Conservation (phyloP, 2,113 vertebrate species). For the Cariama cristata region DNA sequence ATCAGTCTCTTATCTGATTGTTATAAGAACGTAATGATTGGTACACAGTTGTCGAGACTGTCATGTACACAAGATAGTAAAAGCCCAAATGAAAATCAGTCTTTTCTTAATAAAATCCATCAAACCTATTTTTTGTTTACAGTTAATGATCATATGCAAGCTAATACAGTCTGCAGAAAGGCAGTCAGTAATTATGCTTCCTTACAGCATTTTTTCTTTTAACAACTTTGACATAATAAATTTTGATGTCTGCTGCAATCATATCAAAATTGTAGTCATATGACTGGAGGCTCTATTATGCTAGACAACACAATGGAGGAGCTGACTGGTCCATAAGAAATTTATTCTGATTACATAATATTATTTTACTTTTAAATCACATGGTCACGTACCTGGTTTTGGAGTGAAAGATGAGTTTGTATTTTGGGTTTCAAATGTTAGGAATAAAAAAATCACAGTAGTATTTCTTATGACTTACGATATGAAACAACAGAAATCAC, state of each 20-base stretch:
- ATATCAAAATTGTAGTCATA: neutral
- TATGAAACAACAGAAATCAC: slow-evolving; percentile 24
- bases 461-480: slow-evolving; percentile 35
- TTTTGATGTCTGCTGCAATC: slow-evolving; percentile 23
- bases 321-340: neutral
- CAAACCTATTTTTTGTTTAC: slow-evolving; percentile 35
- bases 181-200: neutral
- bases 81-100: slow-evolving; percentile 28
- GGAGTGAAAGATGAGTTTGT: neutral
- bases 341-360: neutral
- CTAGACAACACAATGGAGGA: neutral
- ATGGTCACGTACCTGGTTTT: neutral
- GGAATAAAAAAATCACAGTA: neutral
- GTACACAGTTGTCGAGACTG: slow-evolving; percentile 27
- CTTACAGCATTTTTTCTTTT: slow-evolving; percentile 11
- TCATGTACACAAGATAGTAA: neutral
- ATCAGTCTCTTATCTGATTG: slow-evolving; percentile 33
- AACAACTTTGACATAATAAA: slow-evolving; percentile 19
- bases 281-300: neutral
- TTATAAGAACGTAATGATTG: neutral
- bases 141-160: slow-evolving; percentile 11
- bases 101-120: slow-evolving; percentile 39
- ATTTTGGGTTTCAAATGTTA: neutral
- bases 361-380: slow-evolving; percentile 37
- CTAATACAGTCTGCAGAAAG: neutral